A percentile compares a stretch with the other conserved stretches of the same genome.
These are phyloP conservation scores for Toxotes chatareus DNA, from an alignment of 2,113 vertebrate genomes.

Conservation along the genomic window DNA sequence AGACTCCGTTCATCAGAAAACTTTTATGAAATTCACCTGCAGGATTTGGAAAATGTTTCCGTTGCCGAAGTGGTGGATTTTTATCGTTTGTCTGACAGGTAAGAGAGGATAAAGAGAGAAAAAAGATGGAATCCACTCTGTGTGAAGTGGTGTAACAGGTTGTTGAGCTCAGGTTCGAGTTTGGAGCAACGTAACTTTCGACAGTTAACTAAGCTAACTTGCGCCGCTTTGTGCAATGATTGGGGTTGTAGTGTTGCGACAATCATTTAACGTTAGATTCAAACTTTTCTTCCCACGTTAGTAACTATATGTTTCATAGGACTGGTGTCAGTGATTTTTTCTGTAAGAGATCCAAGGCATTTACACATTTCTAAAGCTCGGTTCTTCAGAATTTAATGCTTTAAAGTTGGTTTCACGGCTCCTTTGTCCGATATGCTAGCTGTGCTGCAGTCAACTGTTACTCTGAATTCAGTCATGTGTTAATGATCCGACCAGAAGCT, in stretches of 20 bases:
- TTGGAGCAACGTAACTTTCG: background rate
- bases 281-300: background rate
- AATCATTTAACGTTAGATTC: background rate
- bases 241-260: background rate
- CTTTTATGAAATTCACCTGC: background rate
- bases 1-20: background rate
- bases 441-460: slow-evolving; percentile 1
- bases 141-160: slow-evolving; percentile 41
- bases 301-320: background rate
- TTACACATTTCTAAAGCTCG: background rate
- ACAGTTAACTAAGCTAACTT: background rate
- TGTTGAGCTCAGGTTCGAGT: slow-evolving; percentile 23
- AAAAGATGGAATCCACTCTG: background rate
- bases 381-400: background rate
- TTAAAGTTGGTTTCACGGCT: background rate
- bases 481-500: slow-evolving; percentile 36
- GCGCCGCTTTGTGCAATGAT: background rate
- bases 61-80: slow-evolving; percentile 62
- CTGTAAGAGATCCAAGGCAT: background rate
- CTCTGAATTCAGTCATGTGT: slow-evolving; percentile 49
- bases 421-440: background rate
- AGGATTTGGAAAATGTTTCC: slow-evolving; percentile 50
- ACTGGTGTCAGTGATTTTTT: background rate
- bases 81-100: slow-evolving; percentile 70
- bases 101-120: slow-evolving; percentile 27